A percentile compares a stretch with the other conserved stretches of the same genome.
phyloP scores from a whole-genome alignment of 2,888 invertebrate species.

The Gastracanthus pulcherrimus region DNA sequence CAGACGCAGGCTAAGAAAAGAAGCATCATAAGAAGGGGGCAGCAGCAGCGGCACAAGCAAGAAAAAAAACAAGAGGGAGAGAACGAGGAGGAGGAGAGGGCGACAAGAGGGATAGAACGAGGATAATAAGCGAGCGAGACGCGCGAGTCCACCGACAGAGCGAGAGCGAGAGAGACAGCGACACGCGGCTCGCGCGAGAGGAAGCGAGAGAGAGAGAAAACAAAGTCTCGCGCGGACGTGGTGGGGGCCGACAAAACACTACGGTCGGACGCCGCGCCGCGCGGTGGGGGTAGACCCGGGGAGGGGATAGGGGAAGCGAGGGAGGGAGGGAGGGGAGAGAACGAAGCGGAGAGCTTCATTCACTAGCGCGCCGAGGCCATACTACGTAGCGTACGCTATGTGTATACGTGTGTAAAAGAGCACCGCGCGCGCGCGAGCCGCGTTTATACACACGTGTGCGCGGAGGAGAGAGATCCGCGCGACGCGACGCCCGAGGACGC shows the following conservation, averaged over 20 bases:
- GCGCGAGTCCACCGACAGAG: not conserved
- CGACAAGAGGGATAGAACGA: slow-evolving; percentile 72
- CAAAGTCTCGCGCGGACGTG: slow-evolving; percentile 18
- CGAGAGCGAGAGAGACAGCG: not conserved
- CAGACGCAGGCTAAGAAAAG: no score
- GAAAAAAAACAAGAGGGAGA: slow-evolving; percentile 12
- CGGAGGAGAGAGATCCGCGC: not conserved
- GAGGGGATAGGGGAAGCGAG: no score
- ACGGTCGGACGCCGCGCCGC: not conserved
- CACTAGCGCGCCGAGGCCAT: slow-evolving; percentile 57
- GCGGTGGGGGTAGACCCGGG: not conserved
- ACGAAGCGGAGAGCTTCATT: slow-evolving; percentile 59
- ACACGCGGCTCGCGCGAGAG: slow-evolving; percentile 12
- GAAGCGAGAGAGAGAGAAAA: slow-evolving; percentile 55
- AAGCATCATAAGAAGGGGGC: slow-evolving; percentile 17
- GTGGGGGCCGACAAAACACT: not conserved
- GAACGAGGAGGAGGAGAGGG: slow-evolving; percentile 73
- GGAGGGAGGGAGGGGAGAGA: not conserved
- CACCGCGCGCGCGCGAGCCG: not conserved
- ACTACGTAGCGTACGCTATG: slow-evolving; percentile 55
- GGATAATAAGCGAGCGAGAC: slow-evolving; percentile 13
- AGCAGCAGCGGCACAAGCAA: slow-evolving; percentile 21
- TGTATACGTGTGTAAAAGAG: slow-evolving; percentile 5
- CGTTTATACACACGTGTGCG: not conserved
- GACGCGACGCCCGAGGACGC: not conserved